phyloP scores from a whole-genome alignment of 2,113 vertebrate species.

The Illadopsis cleaveri region DNA sequence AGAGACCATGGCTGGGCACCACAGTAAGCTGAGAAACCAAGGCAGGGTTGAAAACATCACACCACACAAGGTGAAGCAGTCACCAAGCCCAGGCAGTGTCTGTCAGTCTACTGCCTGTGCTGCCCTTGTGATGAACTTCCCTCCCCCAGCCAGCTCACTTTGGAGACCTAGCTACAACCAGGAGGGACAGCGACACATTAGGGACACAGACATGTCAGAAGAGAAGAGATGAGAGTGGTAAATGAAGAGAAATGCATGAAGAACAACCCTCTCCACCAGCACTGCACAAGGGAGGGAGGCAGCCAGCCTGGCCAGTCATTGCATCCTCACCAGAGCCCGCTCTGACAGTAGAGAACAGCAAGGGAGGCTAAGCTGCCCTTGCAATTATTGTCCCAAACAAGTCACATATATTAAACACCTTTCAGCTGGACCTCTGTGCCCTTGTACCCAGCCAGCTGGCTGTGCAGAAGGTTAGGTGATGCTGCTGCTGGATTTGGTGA shows the following conservation, averaged over 20 bases:
- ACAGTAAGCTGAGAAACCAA: fast-evolving
- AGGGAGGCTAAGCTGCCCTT: neutral
- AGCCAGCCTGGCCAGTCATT: neutral
- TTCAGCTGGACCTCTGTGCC: neutral
- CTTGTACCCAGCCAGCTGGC: neutral
- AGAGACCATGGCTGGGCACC: neutral
- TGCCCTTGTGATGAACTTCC: neutral
- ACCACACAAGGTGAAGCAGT: neutral
- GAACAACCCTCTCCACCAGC: neutral
- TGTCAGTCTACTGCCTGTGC: neutral
- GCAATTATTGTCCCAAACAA: neutral
- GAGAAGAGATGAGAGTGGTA: neutral
- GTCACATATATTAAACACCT: neutral
- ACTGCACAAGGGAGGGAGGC: neutral
- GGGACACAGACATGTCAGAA: neutral
- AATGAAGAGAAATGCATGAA: neutral
- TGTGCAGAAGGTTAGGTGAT: neutral
- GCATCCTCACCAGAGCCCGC: neutral
- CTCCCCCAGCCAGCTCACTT: neutral
- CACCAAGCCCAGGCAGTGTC: neutral
- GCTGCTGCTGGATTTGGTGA: neutral
- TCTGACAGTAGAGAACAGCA: neutral
- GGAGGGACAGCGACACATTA: neutral
- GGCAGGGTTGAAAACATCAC: neutral
- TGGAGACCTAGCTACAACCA: neutral